Base-by-base conservation (phyloP, 1,140 invertebrate genomes). In the Varroa destructor region DNA sequence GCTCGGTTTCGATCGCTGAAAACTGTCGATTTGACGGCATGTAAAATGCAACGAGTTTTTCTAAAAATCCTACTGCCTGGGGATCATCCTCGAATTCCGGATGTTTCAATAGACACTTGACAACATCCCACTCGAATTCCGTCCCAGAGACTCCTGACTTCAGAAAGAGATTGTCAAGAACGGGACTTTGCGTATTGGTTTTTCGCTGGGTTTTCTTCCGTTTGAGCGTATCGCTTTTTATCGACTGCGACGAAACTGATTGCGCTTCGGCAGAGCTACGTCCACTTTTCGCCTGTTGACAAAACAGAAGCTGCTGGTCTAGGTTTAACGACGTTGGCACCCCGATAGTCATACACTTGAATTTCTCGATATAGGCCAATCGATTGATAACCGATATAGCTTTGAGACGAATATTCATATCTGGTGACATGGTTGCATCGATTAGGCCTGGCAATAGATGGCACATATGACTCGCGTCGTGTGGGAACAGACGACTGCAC, bases 401-500 rank as follows among this genome's bases (percentile, higher is more conserved):
- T 67, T 67, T 67, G 40, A 67, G 36, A 14, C 61, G 61, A 37
- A 67, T 67, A 46, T 67, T 40, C 61, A 67, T 67, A 37, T 67
- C 37, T 40, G 61, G 61, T 46, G 61, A 67, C 61, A 67, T 67
- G 10, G 61, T 67, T 14, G 61, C 61, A 8, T 67, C 61, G 61
- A 67, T 67, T 12, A 67, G 61, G n/a, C 42, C 55, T 1, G 42
- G 43, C 12, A 57, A 37, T 72, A 57, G 37, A 4, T 57, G 56
- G 56, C 54, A 72, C 54, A 55, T 58, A 36, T 72, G 54, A 37
- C 56, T 43, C 1, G 56, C 54, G 25, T 73, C 42, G 42, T 55
- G 56, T 54, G 57, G 12, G 74, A 58, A 37, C 67, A 71, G 72
- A 46, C 56, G 72, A 74, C 75, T 76, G 75, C 90, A 87, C 75